Evolutionary conservation across 2,113 vertebrate species (phyloP), one percentile per base, ranked within the genome.

Genomic region (Marcusenius ussheri): DNA sequence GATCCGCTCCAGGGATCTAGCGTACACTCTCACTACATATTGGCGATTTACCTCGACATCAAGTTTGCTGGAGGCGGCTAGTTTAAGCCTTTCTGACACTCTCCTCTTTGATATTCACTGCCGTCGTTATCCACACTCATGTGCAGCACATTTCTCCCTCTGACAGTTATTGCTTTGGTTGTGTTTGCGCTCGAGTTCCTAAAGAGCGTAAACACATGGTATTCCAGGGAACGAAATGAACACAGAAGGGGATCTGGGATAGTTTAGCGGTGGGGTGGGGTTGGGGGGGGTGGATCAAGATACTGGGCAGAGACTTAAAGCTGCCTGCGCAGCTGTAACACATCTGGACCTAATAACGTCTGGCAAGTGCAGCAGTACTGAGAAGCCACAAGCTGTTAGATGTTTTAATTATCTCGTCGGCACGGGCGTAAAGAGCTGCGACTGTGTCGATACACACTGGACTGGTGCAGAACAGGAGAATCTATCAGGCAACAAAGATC

Each of bases 321-420:
- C 47, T 50, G 85, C 46, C 50, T 42, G 15, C 8, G 0, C 35
- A 88, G 51, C 87, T 62, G 87, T 11, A 62, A 15, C 39, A 88
- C 87, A 56, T 88, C 87, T 88, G 87, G 87, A 47, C 53, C 17
- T n/a, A 87, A 53, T 53, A 51, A 87, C 85, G 17, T 58, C 51
- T 58, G n/a, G 87, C 53, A 56, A 84, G 50, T 42, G 39, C 31
- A 35, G 50, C 87, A 53, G 39, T n/a, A 88, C 53, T 19, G 39
- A 88, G 86, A 56, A 88, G 39, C n/a, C 86, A 88, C 86, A 39
- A 42, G 87, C 56, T 66, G 56, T 88, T 66, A 66, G 31, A 27
- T 56, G 27, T n/a, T 88, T 39, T 88, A 88, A 88, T 66, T 62
- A 58, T 42, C 87, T 88, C 53, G 42, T 88, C 87, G 35, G 24